phyloP scores from a whole-genome alignment of 2,797 vertebrate species.

The Tenualosa thibaudeaui region DNA sequence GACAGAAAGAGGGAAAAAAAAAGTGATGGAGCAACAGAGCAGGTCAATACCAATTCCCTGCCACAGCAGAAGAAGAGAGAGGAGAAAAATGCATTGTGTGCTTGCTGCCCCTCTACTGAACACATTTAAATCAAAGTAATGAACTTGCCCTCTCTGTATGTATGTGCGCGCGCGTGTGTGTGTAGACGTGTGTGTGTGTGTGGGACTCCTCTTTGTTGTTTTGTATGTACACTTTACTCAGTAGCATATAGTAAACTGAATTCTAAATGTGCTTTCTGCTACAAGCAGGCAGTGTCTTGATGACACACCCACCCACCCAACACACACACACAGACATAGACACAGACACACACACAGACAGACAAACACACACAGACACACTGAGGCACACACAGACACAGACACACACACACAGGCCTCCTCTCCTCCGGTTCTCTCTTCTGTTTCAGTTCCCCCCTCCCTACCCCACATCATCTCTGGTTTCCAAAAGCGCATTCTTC shows the following conservation, averaged over 20 bases:
- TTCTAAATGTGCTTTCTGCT: neutral
- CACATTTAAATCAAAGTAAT: neutral
- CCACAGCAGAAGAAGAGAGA: neutral
- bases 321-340: neutral
- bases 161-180: neutral
- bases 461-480: neutral
- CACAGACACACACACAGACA: neutral
- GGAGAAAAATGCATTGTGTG: neutral
- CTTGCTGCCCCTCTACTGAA: neutral
- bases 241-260: neutral
- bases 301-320: neutral
- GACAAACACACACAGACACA: neutral
- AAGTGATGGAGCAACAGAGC: neutral
- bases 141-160: neutral
- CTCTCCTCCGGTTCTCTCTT: neutral
- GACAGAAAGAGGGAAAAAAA: neutral
- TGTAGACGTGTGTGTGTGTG: neutral
- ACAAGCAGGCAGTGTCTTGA: neutral
- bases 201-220: neutral
- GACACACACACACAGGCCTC: neutral
- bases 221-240: neutral
- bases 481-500: constrained; percentile 18
- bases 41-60: constrained; percentile 16
- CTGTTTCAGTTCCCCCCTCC: too few relatives aligned
- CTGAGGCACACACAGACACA: neutral